Base-by-base conservation (phyloP, 1,140 invertebrate species). In the Andrena cerasifolii region DNA sequence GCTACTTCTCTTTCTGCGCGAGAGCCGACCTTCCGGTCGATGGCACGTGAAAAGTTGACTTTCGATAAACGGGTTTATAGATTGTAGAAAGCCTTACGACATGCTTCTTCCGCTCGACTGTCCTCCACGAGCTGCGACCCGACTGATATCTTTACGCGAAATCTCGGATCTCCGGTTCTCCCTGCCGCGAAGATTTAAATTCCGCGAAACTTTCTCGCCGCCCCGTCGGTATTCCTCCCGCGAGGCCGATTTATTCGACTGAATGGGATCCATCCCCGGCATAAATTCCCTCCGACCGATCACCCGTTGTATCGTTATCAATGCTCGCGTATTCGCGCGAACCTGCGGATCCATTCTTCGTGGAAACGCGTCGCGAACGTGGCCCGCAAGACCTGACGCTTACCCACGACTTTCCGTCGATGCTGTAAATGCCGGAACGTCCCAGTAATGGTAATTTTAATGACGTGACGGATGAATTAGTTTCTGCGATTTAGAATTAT, bases 51-150 rank as follows among this genome's bases (percentile, higher is more conserved):
- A 62, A 78, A 78, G 58, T 63, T 62, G 36, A 70, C 47, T 51
- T 36, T 24, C 56, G 76, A 73, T 45, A 72, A 78, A 63, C 56
- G 58, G 36, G 67, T 73, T 73, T 56, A 73, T 78, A 47, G 76
- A 72, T 78, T 63, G 40, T 40, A 47, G 59, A 63, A 45, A 24
- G 40, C n/a, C 12, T 78, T 36, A 43, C 61, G 53, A 74, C 77
- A 16, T 8, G 45, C 31, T 65, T 40, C 40, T 56, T 74, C 61
- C 31, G 63, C 63, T 58, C 21, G 51, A 49, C 51, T 76, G 43
- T 47, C n/a, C 21, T 21, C 16, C 28, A 21, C 51, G 62, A 54
- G 24, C 28, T 33, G 61, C 40, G 21, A 56, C 31, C 43, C 56
- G 31, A 6, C 24, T 28, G 49, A 45, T 75, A 75, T 75, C 72